phyloP scores from a whole-genome alignment of 2,113 vertebrate species.

The Panurus biarmicus region DNA sequence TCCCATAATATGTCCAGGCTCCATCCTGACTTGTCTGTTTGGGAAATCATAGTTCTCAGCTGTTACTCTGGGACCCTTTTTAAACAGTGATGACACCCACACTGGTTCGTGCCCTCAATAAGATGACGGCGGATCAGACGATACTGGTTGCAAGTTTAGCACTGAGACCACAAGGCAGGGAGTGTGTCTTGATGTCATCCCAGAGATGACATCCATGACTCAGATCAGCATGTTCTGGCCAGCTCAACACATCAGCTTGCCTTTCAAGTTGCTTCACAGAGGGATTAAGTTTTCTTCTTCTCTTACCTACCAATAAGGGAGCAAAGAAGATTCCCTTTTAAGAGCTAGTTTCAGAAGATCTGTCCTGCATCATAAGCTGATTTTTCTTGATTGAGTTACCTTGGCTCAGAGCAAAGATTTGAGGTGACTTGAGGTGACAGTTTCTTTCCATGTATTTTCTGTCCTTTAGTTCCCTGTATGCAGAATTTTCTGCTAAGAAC shows the following conservation, averaged over 20 bases:
- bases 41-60: background rate
- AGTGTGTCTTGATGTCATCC: background rate
- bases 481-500: background rate
- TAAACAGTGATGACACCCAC: background rate
- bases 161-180: background rate
- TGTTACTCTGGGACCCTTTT: background rate
- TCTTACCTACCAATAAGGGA: background rate
- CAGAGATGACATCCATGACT: background rate
- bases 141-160: background rate
- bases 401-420: background rate
- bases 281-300: background rate
- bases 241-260: background rate
- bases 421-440: background rate
- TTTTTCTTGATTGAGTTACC: background rate
- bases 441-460: background rate
- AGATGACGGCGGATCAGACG: background rate
- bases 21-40: background rate
- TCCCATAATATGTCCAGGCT: background rate
- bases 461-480: background rate
- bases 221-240: background rate
- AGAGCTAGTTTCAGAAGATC: background rate
- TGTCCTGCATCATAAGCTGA: background rate
- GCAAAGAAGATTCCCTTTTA: background rate
- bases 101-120: background rate
- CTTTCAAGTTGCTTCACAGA: background rate